Base-by-base conservation (phyloP, 53 echinoderm and acorn worm species). In the Arbacia lixula region DNA sequence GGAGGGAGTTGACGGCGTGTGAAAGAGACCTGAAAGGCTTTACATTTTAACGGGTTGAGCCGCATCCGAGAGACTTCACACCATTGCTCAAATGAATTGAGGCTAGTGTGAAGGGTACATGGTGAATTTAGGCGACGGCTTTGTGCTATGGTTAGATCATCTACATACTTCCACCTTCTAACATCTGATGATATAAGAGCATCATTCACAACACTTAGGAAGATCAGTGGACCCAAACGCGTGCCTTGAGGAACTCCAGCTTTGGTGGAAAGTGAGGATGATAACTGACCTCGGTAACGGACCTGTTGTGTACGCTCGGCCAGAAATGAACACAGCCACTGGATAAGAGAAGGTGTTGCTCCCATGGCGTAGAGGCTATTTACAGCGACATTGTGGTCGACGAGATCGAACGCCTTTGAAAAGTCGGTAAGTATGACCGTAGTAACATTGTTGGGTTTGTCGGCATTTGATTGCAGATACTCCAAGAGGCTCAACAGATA, bases 211-310 rank as follows among this genome's bases (percentile, higher is more conserved):
- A 71, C 26, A 20, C 12, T 28, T 8, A 71, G 71, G 36, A 71
- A 71, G 17, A 71, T 30, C 3, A 77, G 25, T 28, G 86, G 78
- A 1, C 86, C 77, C 6, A 77, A 56, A 16, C 60, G 30, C 4
- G 76, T 86, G 31, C 86, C 86, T 60, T 86, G 86, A 8, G 76
- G 86, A 0, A 86, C 38, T 35, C 86, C 75, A 24, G 64, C 76
- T 24, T 19, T 49, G 24, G 43, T 2, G 5, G 20, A 9, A 4
- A n/a, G 4, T 21, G n/a, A 12, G 4, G 35, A 20, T 5, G 69
- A 69, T 38, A 69, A 12, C 22, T 22, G 24, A 41, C 69, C 69
- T 21, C 43, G 20, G 43, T 69, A 42, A 3, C 69, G 36, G 37
- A 21, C 20, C 5, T 20, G 36, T 37, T 67, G 69, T 12, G 40